These are phyloP conservation scores for Enteromius thamalakanensis DNA, from an alignment of 2,797 vertebrate species.

Conservation along the genomic window DNA sequence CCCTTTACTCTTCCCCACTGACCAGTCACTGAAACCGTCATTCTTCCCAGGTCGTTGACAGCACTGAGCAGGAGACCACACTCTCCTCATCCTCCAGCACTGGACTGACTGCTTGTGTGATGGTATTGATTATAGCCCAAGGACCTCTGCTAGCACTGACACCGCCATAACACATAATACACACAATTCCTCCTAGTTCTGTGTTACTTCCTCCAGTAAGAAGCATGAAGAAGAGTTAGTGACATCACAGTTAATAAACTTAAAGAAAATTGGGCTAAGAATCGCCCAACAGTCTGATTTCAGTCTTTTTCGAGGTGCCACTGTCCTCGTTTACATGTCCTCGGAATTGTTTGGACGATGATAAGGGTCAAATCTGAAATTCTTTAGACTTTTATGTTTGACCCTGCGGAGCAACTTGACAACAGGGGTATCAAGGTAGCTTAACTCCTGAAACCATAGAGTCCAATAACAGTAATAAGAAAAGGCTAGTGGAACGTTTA, in stretches of 20 bases:
- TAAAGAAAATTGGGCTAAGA: not conserved
- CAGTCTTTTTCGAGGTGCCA: not conserved
- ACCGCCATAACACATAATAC: conserved; percentile 23
- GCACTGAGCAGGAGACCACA: conserved; percentile 51
- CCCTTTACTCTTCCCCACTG: conserved; percentile 25
- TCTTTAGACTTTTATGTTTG: not conserved
- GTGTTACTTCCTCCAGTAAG: not conserved
- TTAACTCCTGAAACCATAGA: not conserved
- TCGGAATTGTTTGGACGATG: not conserved
- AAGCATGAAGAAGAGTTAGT: not conserved
- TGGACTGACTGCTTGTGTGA: conserved; percentile 35
- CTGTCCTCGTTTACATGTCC: not conserved
- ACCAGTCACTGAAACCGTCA: conserved; percentile 48
- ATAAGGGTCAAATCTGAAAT: not conserved
- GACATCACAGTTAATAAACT: not conserved
- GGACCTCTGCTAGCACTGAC: conserved; percentile 37
- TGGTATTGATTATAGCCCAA: conserved; percentile 52
- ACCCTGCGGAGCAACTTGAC: not conserved
- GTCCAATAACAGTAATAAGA: not conserved
- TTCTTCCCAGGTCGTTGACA: conserved; percentile 60
- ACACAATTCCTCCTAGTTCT: not conserved
- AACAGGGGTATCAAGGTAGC: not conserved
- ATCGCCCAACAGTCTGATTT: too few species aligned
- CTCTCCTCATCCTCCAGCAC: not conserved
- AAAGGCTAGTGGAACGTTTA: not conserved